Conservation (phyloP, 1,140 invertebrate genomes). For the Lucilia cuprina region DNA sequence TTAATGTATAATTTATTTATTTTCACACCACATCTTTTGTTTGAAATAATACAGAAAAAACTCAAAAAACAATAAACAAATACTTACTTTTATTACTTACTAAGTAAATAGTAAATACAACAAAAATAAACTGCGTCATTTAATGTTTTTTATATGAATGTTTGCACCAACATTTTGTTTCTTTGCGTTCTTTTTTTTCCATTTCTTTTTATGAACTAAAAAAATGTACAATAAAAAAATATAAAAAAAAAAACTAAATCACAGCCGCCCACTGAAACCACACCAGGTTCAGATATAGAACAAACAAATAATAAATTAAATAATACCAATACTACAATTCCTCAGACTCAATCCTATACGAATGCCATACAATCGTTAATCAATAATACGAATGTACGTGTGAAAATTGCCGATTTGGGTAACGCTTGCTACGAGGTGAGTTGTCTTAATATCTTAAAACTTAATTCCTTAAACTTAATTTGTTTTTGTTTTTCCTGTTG, state of each 20-base stretch:
- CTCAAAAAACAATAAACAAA: not conserved
- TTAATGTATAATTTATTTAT: not conserved
- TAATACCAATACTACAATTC: constrained; percentile 41
- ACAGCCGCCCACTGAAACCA: constrained; percentile 34
- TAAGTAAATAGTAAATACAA: not conserved
- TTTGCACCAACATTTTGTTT: constrained; percentile 27
- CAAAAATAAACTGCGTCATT: not conserved
- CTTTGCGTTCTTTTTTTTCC: constrained; percentile 15
- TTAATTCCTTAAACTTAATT: not conserved
- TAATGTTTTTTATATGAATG: constrained; percentile 10
- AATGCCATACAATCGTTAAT: constrained; percentile 79
- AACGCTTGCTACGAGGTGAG: constrained; percentile 93
- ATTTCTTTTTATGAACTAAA: constrained; percentile 1
- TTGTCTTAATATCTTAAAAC: constrained; percentile 23
- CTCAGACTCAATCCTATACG: constrained; percentile 57
- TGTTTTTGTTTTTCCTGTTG: not conserved
- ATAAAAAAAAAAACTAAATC: not conserved
- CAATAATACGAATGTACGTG: constrained; percentile 85
- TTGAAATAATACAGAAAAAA: not conserved
- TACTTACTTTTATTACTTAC: not conserved
- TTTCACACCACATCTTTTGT: not conserved
- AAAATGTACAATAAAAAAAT: not conserved
- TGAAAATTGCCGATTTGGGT: constrained; percentile 97
- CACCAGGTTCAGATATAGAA: constrained; percentile 26
- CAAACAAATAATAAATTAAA: constrained; percentile 24